These are phyloP conservation scores for Thripadectes ignobilis DNA, from an alignment of 2,797 vertebrate species.

Conservation along the genomic window DNA sequence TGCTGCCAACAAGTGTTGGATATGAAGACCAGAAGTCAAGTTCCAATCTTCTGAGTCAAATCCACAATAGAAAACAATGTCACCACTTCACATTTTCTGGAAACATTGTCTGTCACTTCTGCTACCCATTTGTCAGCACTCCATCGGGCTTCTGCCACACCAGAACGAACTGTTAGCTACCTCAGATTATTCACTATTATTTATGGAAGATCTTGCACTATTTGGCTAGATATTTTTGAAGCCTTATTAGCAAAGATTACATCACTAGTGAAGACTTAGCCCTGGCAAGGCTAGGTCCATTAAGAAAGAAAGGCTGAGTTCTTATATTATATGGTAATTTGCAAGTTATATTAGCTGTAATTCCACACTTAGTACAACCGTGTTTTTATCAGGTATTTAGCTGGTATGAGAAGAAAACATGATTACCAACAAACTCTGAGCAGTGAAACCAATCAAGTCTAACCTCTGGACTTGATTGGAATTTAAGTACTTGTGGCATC, in stretches of 20 bases:
- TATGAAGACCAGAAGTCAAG: constrained; percentile 34
- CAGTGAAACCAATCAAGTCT: not conserved
- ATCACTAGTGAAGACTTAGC: not conserved
- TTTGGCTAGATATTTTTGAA: constrained; percentile 3
- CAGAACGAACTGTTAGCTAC: not conserved
- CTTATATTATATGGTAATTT: not conserved
- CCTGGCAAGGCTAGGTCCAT: not conserved
- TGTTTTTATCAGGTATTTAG: not conserved
- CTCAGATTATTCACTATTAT: not conserved
- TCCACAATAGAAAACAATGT: constrained; percentile 15
- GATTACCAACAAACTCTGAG: not conserved
- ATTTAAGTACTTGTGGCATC: not conserved
- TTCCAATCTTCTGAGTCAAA: constrained; percentile 50
- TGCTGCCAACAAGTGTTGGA: constrained; percentile 17
- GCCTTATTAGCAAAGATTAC: not conserved
- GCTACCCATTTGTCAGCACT: constrained; percentile 23
- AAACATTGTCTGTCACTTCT: constrained; percentile 13
- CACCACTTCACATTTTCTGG: constrained; percentile 34
- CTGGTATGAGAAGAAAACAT: not conserved
- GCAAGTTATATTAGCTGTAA: not conserved
- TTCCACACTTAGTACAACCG: not conserved
- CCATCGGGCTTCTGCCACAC: not conserved
- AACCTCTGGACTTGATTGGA: not conserved
- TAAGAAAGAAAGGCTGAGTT: not conserved
- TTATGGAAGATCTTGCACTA: not conserved